Conservation (phyloP, 2,113 vertebrate genomes). For the Spea multiplicata region DNA sequence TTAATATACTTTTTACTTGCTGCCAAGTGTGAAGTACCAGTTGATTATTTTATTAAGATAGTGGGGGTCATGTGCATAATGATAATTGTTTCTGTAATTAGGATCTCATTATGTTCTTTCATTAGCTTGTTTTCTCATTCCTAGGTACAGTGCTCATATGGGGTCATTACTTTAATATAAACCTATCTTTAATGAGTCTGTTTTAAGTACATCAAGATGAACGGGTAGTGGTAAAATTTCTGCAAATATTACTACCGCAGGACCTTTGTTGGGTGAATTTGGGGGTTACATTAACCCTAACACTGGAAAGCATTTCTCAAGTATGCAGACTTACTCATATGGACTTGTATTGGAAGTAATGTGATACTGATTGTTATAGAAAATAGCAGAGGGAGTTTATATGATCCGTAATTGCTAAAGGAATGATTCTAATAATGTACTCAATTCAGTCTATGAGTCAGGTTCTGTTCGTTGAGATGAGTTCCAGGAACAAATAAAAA, state of each 20-base stretch:
- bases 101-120: neutral
- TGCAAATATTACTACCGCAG: neutral
- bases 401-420: too few species aligned
- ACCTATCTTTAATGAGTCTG: neutral
- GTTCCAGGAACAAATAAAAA: too few species aligned
- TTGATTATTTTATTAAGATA: constrained; percentile 16
- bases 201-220: constrained; percentile 14
- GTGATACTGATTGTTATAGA: neutral
- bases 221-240: neutral
- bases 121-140: neutral
- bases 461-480: too few species aligned
- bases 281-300: neutral
- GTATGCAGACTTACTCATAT: neutral
- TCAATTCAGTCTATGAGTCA: too few species aligned
- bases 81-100: neutral
- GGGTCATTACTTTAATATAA: constrained; percentile 8
- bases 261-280: neutral
- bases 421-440: too few species aligned
- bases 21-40: constrained; percentile 4
- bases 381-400: too few species aligned
- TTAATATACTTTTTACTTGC: neutral
- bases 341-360: neutral
- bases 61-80: neutral
- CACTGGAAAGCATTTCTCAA: neutral
- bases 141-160: neutral